Evolutionary conservation across 2,797 vertebrate species (phyloP).

Genomic region (Melanotaenia pygmaea): DNA sequence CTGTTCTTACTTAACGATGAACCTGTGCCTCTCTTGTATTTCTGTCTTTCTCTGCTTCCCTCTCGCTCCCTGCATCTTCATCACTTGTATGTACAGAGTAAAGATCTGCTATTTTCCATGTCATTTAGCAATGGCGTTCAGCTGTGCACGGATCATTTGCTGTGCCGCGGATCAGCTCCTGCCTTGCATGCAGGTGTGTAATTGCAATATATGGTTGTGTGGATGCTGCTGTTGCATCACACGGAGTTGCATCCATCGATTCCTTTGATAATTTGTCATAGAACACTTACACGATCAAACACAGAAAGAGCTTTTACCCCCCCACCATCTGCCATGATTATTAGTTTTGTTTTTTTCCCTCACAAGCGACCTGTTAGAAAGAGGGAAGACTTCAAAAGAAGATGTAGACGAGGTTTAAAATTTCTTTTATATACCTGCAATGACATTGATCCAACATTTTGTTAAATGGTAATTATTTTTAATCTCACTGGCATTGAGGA

Average conservation of each 20-base stretch:
- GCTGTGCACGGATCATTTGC: constrained; percentile 78
- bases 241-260: constrained; percentile 54
- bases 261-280: constrained; percentile 64
- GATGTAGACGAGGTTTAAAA: constrained; percentile 9
- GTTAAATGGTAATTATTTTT: constrained; percentile 24
- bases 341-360: neutral
- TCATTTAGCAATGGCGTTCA: constrained; percentile 73
- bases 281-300: constrained; percentile 45
- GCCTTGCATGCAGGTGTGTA: constrained; percentile 78
- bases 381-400: constrained; percentile 12
- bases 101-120: constrained; percentile 74
- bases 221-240: constrained; percentile 65
- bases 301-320: neutral
- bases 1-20: constrained; percentile 48
- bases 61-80: constrained; percentile 2
- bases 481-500: constrained; percentile 4
- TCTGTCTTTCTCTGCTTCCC: constrained; percentile 18
- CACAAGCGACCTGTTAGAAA: constrained; percentile 8
- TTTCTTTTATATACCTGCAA: constrained; percentile 12
- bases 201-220: constrained; percentile 69
- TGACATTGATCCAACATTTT: constrained; percentile 16
- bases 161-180: constrained; percentile 63
- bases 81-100: constrained; percentile 46
- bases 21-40: constrained; percentile 10
- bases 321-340: constrained; percentile 19